Evolutionary conservation across 2,113 vertebrate species (phyloP), one percentile per base, ranked within the genome.

Genomic region (Balaenoptera acutorostrata): DNA sequence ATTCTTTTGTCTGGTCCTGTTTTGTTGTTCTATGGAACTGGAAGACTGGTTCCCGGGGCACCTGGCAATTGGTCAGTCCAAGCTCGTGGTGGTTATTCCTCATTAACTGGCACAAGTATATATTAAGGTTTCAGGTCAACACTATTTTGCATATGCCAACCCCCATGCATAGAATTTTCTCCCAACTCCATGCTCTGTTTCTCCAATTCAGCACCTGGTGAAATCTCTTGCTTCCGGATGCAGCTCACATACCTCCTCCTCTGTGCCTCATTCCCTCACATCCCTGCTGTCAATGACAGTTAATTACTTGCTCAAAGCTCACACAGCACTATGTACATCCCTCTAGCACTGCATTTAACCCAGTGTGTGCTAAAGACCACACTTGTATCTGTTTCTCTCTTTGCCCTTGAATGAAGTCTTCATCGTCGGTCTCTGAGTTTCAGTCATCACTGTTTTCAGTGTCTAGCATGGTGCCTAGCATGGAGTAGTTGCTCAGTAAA

Each of bases 271-370:
- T 77, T 64, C 10, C 57, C 9, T 63, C 46, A 44, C 49, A 41
- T 29, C 18, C 25, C 12, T 11, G 36, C 71, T 75, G n/a, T 75
- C 18, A 44, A 88, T 31, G 31, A 41, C 8, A 25, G 2, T 68
- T 44, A 2, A 46, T 39, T 12, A 18, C 4, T 9, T 89, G 21
- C 41, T 85, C 8, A 0, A 23, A 83, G 17, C 4, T 20, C 55
- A 52, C 25, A 66, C 9, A 29, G 46, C 11, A 9, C 14, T 11
- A 3, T 0, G 4, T n/a, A 3, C 13, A 36, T 46, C 31, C 2
- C 8, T n/a, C 7, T 46, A 33, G 36, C 18, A 31, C 0, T 69
- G 21, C 0, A 0, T 6, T 41, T 64, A 77, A 52, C 27, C 44
- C 20, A 1, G 10, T 0, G 8, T 5, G 4, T 23, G 11, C 11